Percentiles rank a stretch among this genome's conserved stretches.
phyloP scores from a whole-genome alignment of 2,113 vertebrate species.

The Limanda limanda region DNA sequence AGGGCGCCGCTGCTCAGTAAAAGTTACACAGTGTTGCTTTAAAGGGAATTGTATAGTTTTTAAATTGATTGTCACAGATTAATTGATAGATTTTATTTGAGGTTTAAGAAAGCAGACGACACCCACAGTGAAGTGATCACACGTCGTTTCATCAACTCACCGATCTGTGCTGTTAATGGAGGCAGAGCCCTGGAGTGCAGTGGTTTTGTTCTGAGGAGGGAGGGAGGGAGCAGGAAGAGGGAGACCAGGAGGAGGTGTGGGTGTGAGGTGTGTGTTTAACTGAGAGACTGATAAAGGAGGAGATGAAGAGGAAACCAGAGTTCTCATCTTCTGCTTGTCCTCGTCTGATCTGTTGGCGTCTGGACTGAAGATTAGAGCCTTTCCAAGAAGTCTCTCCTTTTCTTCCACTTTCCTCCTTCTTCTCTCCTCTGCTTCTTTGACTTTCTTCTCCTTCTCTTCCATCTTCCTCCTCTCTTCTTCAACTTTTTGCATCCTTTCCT shows the following conservation, averaged over 20 bases:
- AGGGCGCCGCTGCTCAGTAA: not conserved
- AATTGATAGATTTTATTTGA: constrained; percentile 12
- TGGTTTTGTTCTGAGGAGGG: constrained; percentile 34
- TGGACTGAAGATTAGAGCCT: not conserved
- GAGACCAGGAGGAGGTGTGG: not conserved
- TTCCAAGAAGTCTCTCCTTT: not conserved
- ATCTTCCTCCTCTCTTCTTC: not conserved
- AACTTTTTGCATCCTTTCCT: not conserved
- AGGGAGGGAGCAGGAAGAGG: constrained; percentile 15
- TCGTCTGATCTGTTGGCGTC: constrained; percentile 74
- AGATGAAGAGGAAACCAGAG: not conserved
- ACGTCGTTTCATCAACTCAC: constrained; percentile 61
- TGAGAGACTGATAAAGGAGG: not conserved
- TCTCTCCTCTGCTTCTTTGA: not conserved
- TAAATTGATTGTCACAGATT: not conserved
- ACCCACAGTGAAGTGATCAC: not conserved
- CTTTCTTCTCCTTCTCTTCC: constrained; percentile 9
- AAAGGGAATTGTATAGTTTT: not conserved
- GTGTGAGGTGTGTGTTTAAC: not conserved
- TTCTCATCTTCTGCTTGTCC: constrained; percentile 74
- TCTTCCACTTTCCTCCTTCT: not conserved
- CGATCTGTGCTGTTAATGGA: constrained; percentile 33
- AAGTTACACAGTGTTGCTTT: not conserved
- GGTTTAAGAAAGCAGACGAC: constrained; percentile 2
- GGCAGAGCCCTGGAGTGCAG: constrained; percentile 14